Percentiles rank a stretch among this genome's conserved stretches.
Conservation (phyloP, 1,140 invertebrate species). For the Scaptomyza graminum region DNA sequence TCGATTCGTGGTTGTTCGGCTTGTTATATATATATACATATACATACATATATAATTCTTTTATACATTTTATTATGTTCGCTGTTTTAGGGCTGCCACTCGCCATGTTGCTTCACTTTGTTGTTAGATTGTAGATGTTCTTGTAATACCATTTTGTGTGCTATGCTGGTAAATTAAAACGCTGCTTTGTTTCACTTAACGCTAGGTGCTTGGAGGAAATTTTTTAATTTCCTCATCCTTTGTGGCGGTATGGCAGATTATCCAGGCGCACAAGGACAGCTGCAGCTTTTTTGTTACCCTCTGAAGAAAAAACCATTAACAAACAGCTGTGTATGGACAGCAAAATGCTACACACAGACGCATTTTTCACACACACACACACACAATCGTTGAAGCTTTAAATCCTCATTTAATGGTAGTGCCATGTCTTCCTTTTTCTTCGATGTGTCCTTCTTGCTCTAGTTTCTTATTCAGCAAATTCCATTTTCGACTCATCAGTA, state of each 20-base stretch:
- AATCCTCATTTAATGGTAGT: conserved; percentile 79
- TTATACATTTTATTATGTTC: neutral
- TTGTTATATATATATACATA: conserved; percentile 6
- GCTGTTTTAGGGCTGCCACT: neutral
- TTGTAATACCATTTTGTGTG: conserved; percentile 17
- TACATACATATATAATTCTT: neutral
- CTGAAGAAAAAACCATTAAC: conserved; percentile 48
- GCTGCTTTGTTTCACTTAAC: conserved; percentile 68
- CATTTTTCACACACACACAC: conserved; percentile 68
- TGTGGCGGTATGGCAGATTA: conserved; percentile 50
- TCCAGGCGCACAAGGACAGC: conserved; percentile 22
- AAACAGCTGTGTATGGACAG: conserved; percentile 47
- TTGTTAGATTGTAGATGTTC: conserved; percentile 26
- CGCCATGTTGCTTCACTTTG: conserved; percentile 25
- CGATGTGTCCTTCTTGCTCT: neutral
- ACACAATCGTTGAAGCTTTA: conserved; percentile 60
- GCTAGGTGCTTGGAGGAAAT: conserved; percentile 27
- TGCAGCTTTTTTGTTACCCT: conserved; percentile 30
- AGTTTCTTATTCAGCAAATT: conserved; percentile 7
- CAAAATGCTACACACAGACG: conserved; percentile 44
- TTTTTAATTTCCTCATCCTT: conserved; percentile 69
- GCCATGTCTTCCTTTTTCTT: neutral
- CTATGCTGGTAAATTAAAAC: conserved; percentile 68
- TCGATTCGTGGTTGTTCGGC: conserved; percentile 10
- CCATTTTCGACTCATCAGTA: conserved; percentile 10